Evolutionary conservation across 2,888 invertebrate genomes (phyloP).

Genomic region (Marronus borbonicus): DNA sequence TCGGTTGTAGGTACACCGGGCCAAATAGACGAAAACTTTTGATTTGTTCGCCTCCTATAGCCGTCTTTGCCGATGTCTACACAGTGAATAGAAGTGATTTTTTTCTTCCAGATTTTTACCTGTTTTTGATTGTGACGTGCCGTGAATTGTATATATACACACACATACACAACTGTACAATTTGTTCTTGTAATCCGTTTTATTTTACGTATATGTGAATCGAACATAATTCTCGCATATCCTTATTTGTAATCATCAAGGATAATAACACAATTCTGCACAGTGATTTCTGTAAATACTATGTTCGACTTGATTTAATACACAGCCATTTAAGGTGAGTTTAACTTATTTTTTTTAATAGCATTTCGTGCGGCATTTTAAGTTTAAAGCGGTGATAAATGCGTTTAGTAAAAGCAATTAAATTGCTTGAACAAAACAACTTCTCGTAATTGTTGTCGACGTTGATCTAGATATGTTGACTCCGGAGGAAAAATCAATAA

Average conservation of each 20-base stretch:
- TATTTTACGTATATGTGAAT: conserved; percentile 28
- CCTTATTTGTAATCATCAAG: conserved; percentile 46
- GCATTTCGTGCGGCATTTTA: neutral
- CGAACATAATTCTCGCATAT: conserved; percentile 43
- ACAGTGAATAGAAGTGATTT: conserved; percentile 39
- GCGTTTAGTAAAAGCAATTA: conserved; percentile 3
- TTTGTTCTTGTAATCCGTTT: conserved; percentile 14
- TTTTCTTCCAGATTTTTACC: neutral
- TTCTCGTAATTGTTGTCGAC: neutral
- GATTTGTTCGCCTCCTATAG: conserved; percentile 15
- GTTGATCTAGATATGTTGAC: conserved; percentile 20
- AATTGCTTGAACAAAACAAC: neutral
- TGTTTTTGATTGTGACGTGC: conserved; percentile 40
- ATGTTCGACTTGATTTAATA: conserved; percentile 28
- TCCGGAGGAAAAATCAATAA: conserved; percentile 17
- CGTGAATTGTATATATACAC: conserved; percentile 42
- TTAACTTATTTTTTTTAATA: conserved; percentile 18
- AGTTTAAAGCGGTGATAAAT: conserved; percentile 18
- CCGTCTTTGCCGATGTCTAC: neutral
- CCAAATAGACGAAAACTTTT: conserved; percentile 19
- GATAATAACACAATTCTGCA: conserved; percentile 41
- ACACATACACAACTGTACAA: conserved; percentile 6
- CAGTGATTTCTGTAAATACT: conserved; percentile 46
- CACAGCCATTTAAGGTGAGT: conserved; percentile 45
- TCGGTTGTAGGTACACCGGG: neutral